Evolutionary conservation across 2,797 vertebrate genomes (phyloP).

Genomic region (Eulemur albifrons): DNA sequence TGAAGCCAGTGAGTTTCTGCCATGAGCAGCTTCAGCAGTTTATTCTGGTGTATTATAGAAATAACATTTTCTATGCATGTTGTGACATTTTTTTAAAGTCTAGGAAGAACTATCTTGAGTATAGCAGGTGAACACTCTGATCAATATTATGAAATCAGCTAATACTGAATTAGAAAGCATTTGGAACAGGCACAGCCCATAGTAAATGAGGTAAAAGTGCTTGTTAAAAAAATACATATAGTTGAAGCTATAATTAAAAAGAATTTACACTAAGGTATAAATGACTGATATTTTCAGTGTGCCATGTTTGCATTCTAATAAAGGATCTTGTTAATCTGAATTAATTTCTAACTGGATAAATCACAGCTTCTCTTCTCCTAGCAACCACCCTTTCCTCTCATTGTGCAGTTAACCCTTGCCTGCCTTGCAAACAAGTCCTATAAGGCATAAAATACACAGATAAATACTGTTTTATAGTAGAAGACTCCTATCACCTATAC

Average conservation of each 20-base stretch:
- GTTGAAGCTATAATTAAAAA: slow-evolving; percentile 20
- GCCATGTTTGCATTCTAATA: background rate
- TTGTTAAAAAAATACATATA: background rate
- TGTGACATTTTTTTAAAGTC: background rate
- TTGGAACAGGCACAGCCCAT: background rate
- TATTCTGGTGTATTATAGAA: background rate
- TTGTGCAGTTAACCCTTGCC: background rate
- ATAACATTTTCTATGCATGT: background rate
- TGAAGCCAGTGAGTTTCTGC: background rate
- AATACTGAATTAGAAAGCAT: background rate
- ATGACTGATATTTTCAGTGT: slow-evolving; percentile 7
- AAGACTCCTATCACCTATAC: background rate
- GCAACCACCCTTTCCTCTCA: background rate
- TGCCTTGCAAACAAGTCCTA: background rate
- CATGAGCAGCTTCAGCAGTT: background rate
- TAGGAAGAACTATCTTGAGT: background rate
- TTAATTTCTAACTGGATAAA: slow-evolving; percentile 38
- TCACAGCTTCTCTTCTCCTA: background rate
- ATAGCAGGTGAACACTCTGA: background rate
- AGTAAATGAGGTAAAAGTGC: background rate
- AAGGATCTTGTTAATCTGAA: background rate
- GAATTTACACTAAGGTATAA: background rate
- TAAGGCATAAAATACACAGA: background rate
- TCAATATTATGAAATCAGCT: background rate
- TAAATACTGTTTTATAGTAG: background rate